Percentiles rank a stretch among this genome's conserved stretches.
Evolutionary conservation across 2,113 vertebrate species (phyloP).

Genomic region (Parotia lawesii): DNA sequence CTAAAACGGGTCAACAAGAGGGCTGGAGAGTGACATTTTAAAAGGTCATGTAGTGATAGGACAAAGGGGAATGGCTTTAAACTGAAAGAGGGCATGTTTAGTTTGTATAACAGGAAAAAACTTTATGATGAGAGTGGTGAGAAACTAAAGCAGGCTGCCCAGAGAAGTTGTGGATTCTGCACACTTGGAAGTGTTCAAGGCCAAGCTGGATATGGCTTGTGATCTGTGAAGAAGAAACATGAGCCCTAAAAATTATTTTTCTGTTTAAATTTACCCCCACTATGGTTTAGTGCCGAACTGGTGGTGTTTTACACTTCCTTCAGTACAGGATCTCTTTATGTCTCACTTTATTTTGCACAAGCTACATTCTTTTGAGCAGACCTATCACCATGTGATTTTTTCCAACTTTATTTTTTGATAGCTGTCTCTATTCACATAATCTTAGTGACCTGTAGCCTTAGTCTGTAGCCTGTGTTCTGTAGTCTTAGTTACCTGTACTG

Average conservation of each 20-base stretch:
- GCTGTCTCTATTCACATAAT: neutral
- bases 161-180: neutral
- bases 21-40: neutral
- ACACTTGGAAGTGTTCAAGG: neutral
- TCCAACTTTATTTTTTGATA: neutral
- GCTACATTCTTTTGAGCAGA: neutral
- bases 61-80: neutral
- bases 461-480: neutral
- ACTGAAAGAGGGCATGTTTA: neutral
- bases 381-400: neutral
- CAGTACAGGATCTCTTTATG: neutral
- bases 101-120: neutral
- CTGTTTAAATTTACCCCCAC: neutral
- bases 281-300: neutral
- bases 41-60: neutral
- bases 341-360: neutral
- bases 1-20: accelerated
- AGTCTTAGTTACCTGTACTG: neutral
- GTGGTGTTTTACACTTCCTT: neutral
- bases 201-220: neutral
- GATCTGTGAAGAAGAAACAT: neutral
- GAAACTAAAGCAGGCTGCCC: neutral
- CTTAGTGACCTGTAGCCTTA: neutral
- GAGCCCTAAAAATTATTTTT: neutral
- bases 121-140: neutral